A percentile compares a stretch with the other conserved stretches of the same genome.
phyloP scores from a whole-genome alignment of 2,797 vertebrate genomes.

The Lemur catta region DNA sequence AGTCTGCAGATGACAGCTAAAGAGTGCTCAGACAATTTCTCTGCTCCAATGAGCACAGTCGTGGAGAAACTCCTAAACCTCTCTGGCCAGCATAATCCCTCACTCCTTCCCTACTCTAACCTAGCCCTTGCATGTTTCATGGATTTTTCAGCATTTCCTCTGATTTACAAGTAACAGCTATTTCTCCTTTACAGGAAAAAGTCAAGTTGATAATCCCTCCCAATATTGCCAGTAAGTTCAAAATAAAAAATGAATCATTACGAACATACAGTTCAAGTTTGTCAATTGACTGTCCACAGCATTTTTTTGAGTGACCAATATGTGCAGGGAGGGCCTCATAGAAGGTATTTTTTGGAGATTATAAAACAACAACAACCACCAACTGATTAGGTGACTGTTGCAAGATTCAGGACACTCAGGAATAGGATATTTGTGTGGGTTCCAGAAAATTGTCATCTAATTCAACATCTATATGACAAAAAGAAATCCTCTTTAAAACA shows the following conservation, averaged over 20 bases:
- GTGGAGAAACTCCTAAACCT: background rate
- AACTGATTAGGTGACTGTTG: background rate
- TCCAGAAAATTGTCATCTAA: background rate
- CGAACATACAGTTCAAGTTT: constrained; percentile 1
- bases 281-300: background rate
- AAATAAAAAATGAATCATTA: constrained; percentile 21
- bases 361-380: background rate
- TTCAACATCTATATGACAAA: background rate
- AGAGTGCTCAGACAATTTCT: background rate
- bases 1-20: background rate
- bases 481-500: background rate
- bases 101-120: background rate
- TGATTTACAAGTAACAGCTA: background rate
- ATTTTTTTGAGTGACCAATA: constrained; percentile 12
- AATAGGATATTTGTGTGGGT: background rate
- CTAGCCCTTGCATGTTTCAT: background rate
- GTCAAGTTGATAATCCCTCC: background rate
- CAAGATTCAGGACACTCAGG: background rate
- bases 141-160: background rate
- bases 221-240: background rate
- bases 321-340: background rate
- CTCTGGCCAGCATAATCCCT: background rate
- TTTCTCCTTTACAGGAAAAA: background rate
- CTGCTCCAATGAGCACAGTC: background rate
- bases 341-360: background rate